Conservation (phyloP, 2,888 invertebrate genomes). For the Chrysolina haemoptera region DNA sequence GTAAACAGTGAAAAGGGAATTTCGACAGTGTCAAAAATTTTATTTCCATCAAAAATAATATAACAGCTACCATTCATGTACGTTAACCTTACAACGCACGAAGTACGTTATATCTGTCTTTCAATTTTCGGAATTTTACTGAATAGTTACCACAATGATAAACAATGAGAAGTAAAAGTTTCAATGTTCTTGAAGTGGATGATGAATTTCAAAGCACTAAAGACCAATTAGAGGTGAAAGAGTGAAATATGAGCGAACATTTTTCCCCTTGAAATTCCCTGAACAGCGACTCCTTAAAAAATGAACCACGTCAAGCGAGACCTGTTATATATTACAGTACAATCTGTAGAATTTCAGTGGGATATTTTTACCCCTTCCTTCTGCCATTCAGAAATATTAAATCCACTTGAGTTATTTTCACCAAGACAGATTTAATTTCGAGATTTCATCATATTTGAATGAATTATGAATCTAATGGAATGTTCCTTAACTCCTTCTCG, state of each 20-base stretch:
- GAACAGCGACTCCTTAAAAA: slow-evolving; percentile 5
- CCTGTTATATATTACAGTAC: slow-evolving; percentile 58
- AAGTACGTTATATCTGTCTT: too few species aligned
- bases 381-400: slow-evolving; percentile 54
- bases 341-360: slow-evolving; percentile 54
- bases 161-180: background rate
- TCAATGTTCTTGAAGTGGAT: background rate
- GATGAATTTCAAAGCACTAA: background rate
- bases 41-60: too few species aligned
- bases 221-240: slow-evolving; percentile 18
- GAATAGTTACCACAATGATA: too few species aligned
- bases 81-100: too few species aligned
- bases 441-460: slow-evolving; percentile 55
- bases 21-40: too few species aligned
- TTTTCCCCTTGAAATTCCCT: slow-evolving; percentile 12
- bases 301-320: slow-evolving; percentile 39
- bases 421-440: slow-evolving; percentile 53
- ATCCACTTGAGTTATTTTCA: slow-evolving; percentile 56
- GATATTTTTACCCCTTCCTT: slow-evolving; percentile 52
- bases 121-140: too few species aligned
- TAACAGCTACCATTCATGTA: too few species aligned
- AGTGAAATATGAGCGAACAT: slow-evolving; percentile 19
- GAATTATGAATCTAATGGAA: slow-evolving; percentile 51
- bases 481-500: slow-evolving; percentile 46
- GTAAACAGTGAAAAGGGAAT: too few species aligned